Conservation (phyloP, 2,797 vertebrate genomes). For the Sebastes goodei region DNA sequence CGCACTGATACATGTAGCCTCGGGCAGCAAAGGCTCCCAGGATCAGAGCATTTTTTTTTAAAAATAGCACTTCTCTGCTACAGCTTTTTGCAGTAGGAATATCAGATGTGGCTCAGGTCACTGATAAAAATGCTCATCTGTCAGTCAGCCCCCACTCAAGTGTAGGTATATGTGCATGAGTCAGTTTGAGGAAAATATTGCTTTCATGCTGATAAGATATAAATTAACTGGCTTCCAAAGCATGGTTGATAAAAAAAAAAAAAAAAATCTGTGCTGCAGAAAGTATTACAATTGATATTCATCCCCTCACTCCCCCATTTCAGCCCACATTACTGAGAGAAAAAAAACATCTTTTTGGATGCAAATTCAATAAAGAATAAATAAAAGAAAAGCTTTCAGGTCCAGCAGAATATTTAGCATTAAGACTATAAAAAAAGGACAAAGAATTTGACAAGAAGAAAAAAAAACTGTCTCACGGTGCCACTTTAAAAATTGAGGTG, state of each 20-base stretch:
- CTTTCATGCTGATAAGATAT: slow-evolving; percentile 47
- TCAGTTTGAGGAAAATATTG: slow-evolving; percentile 26
- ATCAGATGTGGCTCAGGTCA: slow-evolving; percentile 42
- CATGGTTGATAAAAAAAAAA: not conserved
- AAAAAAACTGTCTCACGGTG: slow-evolving; percentile 53
- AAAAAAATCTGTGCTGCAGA: not conserved
- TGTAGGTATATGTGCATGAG: not conserved
- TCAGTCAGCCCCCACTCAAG: slow-evolving; percentile 19
- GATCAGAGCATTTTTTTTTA: slow-evolving; percentile 5
- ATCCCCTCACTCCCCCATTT: slow-evolving; percentile 1
- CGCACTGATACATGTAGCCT: slow-evolving; percentile 33
- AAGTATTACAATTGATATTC: slow-evolving; percentile 42
- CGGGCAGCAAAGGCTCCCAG: not conserved
- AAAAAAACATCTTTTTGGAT: slow-evolving; percentile 34
- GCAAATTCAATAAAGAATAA: slow-evolving; percentile 41
- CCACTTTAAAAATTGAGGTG: slow-evolving; percentile 36
- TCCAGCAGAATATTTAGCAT: slow-evolving; percentile 40
- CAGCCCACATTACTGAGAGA: slow-evolving; percentile 12
- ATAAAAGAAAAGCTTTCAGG: slow-evolving; percentile 10
- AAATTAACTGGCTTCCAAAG: slow-evolving; percentile 26
- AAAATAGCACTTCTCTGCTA: not conserved
- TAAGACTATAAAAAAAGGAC: slow-evolving; percentile 6
- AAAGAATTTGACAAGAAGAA: slow-evolving; percentile 15
- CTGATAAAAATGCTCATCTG: slow-evolving; percentile 39
- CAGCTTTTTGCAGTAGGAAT: slow-evolving; percentile 16